Percentiles rank a stretch among this genome's conserved stretches.
These are phyloP conservation scores for Drosophila buzzatii DNA, from an alignment of 2,888 invertebrate species.

Conservation along the genomic window DNA sequence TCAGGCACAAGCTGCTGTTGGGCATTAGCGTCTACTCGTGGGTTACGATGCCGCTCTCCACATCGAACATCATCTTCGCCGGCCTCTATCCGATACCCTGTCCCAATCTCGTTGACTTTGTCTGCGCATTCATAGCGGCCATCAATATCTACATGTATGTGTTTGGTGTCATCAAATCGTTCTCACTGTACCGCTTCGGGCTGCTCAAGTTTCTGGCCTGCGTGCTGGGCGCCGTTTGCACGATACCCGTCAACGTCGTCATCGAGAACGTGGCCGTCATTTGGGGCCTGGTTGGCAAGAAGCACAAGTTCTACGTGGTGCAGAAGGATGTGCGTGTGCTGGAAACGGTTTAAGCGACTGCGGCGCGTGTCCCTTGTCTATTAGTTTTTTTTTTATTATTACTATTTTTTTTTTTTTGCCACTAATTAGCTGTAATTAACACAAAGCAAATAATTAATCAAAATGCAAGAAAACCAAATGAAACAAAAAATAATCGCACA, in stretches of 20 bases:
- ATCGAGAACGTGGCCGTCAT: conserved; percentile 98
- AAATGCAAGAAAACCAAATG: conserved; percentile 43
- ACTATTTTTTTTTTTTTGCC: not conserved
- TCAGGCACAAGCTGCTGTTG: conserved; percentile 92
- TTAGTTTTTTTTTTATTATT: too few species aligned
- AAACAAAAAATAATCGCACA: conserved; percentile 56
- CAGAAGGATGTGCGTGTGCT: conserved; percentile 94
- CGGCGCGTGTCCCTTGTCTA: not conserved
- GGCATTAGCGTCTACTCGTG: conserved; percentile 97
- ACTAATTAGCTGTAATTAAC: conserved; percentile 38
- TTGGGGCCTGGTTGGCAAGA: conserved; percentile 97
- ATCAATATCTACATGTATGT: conserved; percentile 99
- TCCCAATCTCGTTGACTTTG: conserved; percentile 92
- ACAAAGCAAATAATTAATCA: conserved; percentile 36
- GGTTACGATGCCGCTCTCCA: conserved; percentile 97
- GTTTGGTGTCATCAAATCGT: conserved; percentile 98
- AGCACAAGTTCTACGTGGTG: conserved; percentile 98
- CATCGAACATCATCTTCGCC: conserved; percentile 94
- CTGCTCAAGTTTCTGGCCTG: conserved; percentile 91
- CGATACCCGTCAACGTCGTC: conserved; percentile 96
- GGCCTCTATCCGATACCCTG: conserved; percentile 95
- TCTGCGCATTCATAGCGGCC: conserved; percentile 96
- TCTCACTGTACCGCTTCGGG: conserved; percentile 95
- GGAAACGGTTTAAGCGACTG: conserved; percentile 84
- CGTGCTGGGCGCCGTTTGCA: conserved; percentile 93